Evolutionary conservation across 2,888 invertebrate genomes (phyloP), one percentile per base, ranked within the genome.

Genomic region (Drosophila colorata): DNA sequence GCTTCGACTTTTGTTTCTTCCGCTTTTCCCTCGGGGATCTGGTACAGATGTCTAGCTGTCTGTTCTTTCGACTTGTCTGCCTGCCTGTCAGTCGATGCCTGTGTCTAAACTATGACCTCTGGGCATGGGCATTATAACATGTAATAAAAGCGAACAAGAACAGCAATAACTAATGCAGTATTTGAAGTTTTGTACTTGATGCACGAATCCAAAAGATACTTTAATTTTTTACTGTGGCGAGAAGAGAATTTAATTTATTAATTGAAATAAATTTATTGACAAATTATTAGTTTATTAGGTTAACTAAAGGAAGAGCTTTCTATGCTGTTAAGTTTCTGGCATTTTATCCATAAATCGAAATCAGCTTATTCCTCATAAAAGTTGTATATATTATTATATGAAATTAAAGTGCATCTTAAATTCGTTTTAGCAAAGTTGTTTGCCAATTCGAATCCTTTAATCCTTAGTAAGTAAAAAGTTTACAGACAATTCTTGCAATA

Each of bases 1-100:
- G 85, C 89, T 81, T 74, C 59, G 67, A 55, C 59, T 63, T 60
- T 41, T 65, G 53, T 56, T 44, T 61, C 46, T 20, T 28, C 14
- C 13, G 9, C 47, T 33, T 9, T 40, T n/a, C n/a, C 23, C 18
- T 5, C 20, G 16, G 2, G n/a, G 13, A n/a, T 13, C 8, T n/a
- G 48, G 53, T 56, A 37, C 41, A 59, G 38, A 58, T 67, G 66
- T 77, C 74, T 43, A 51, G 46, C 63, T 80, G 68, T 67, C 61
- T 59, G 46, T 16, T 20, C n/a, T 47, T 40, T 52, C 41, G 35
- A 44, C 16, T 25, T 38, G 18, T 44, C 49, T 33, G 43, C 44
- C 63, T 18, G 58, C 35, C 56, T 68, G 69, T 71, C 74, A 69
- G 76, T 71, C 69, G 48, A 67, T 57, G 70, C 56, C 37, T 69